These are phyloP conservation scores for Melitaea cinxia DNA, from an alignment of 1,140 invertebrate species.

Conservation along the genomic window DNA sequence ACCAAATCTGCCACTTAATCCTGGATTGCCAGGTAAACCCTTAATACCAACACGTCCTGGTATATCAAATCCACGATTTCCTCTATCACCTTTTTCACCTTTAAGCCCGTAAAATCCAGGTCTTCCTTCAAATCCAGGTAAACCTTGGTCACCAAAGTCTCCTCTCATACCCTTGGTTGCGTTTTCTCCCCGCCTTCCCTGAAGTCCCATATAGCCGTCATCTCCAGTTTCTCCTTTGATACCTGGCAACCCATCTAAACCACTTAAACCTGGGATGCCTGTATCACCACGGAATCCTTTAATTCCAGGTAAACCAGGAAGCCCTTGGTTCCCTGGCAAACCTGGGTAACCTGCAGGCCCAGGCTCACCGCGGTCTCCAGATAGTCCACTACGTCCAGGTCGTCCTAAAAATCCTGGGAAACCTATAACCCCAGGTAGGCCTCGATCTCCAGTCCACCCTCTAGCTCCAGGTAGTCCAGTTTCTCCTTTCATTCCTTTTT, in stretches of 20 bases:
- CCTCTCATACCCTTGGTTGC: slow-evolving; percentile 78
- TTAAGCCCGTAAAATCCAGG: slow-evolving; percentile 48
- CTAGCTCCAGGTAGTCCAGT: slow-evolving; percentile 65
- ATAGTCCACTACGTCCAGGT: slow-evolving; percentile 83
- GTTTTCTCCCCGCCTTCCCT: slow-evolving; percentile 79
- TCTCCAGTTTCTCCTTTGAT: slow-evolving; percentile 46
- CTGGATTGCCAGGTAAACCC: slow-evolving; percentile 82
- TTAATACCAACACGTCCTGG: slow-evolving; percentile 71
- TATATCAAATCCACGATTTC: slow-evolving; percentile 54
- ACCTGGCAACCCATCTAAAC: slow-evolving; percentile 82
- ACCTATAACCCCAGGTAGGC: slow-evolving; percentile 74
- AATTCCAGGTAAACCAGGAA: slow-evolving; percentile 50
- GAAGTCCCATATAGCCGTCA: slow-evolving; percentile 45
- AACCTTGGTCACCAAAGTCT: slow-evolving; percentile 71
- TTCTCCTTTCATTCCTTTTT: slow-evolving; percentile 79
- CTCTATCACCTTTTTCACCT: slow-evolving; percentile 66
- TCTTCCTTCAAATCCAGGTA: slow-evolving; percentile 52
- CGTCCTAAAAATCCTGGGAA: slow-evolving; percentile 82
- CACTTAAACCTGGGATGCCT: slow-evolving; percentile 82
- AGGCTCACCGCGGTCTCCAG: slow-evolving; percentile 77
- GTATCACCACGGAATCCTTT: slow-evolving; percentile 75
- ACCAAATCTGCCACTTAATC: slow-evolving; percentile 73
- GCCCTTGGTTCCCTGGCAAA: slow-evolving; percentile 45
- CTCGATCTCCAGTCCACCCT: slow-evolving; percentile 74
- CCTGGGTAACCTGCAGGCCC: slow-evolving; percentile 83